These are phyloP conservation scores for Brachypalpus laphriformis DNA, from an alignment of 2,888 invertebrate genomes.

Conservation along the genomic window DNA sequence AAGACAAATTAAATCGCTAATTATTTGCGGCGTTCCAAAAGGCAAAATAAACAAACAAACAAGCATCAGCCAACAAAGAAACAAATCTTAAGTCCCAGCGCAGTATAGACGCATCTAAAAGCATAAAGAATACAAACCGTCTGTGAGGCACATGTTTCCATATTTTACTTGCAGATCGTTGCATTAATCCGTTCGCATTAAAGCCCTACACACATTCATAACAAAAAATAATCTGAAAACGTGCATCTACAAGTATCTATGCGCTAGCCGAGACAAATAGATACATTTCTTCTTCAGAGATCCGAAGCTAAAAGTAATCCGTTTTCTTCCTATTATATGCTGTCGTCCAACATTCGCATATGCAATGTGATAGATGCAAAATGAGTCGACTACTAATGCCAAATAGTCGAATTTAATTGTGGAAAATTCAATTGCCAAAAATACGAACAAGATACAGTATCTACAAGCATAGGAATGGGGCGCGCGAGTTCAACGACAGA, in stretches of 20 bases:
- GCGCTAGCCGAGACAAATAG: background rate
- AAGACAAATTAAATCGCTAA: conserved; percentile 59
- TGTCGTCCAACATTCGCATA: background rate
- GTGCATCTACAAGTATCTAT: background rate
- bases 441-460: conserved; percentile 15
- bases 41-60: conserved; percentile 25
- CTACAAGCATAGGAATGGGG: background rate
- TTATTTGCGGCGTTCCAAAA: conserved; percentile 52
- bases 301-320: conserved; percentile 14
- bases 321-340: background rate
- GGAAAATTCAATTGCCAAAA: conserved; percentile 68
- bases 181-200: conserved; percentile 13
- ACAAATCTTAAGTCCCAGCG: conserved; percentile 15
- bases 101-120: conserved; percentile 15
- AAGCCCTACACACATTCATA: background rate
- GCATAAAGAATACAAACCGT: background rate
- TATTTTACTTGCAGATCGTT: conserved; percentile 22
- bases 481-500: conserved; percentile 56
- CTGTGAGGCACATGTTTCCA: conserved; percentile 19
- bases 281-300: conserved; percentile 1
- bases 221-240: background rate
- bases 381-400: conserved; percentile 36
- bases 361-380: conserved; percentile 45
- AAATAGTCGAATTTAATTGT: conserved; percentile 66
- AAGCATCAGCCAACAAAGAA: conserved; percentile 11